Base-by-base conservation (phyloP, 2,113 vertebrate species). In the Pelecanus crispus region DNA sequence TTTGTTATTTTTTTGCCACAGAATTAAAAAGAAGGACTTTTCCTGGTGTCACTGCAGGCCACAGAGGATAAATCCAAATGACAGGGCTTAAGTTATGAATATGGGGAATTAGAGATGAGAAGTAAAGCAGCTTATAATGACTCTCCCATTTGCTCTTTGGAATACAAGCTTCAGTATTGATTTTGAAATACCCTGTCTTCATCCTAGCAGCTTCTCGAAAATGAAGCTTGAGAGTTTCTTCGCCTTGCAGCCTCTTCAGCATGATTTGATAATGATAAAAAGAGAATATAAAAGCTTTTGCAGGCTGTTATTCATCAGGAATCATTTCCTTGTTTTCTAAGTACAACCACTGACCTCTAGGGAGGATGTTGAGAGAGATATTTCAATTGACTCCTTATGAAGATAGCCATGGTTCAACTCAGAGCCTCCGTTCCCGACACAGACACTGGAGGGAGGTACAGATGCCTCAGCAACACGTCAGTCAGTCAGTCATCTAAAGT, bases 41-140 rank as follows among this genome's bases (percentile, higher is more conserved):
- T 97, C 90, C 80, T 77, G 44, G 58, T 97, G 85, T 94, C 65
- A 96, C 77, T 93, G 73, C 58, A 93, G 95, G 81, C 93, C 94
- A 96, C 70, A 93, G 95, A 96, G 55, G 96, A 96, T 95, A 97
- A 97, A 94, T 74, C 78, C 94, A 94, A 97, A 96, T 94, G 94
- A 95, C 90, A 96, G 81, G 80, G 97, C 95, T 97, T 96, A 96
- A 92, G 89, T 94, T 96, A 97, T 97, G 90, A 98, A 96, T 96
- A 97, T 22, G 34, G 89, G 86, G 95, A 97, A 97, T 96, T 97
- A 97, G 80, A 97, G 89, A 91, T 88, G 94, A 97, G 92, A 93
- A 96, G 95, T 90, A 97, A 98, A 98, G 96, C 95, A 92, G 90
- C 97, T 98, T 97, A 98, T 86, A 97, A 81, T 40, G 40, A 71